phyloP scores from a whole-genome alignment of 2,888 invertebrate genomes.

The Blastobasis adustella region DNA sequence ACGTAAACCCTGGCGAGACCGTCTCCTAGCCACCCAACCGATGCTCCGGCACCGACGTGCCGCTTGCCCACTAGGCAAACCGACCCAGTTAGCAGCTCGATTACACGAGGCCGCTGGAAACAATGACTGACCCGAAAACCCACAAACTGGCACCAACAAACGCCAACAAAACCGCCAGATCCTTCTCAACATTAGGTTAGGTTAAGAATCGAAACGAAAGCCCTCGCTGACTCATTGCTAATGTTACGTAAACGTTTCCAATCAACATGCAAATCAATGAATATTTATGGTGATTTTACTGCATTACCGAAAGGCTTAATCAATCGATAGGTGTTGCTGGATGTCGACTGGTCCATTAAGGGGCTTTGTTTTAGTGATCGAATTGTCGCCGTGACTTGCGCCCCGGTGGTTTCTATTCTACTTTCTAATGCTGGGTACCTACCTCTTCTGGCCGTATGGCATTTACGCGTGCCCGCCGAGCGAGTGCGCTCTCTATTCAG shows the following conservation, averaged over 20 bases:
- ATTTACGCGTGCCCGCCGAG: slow-evolving; percentile 45
- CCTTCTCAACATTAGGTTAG: no score
- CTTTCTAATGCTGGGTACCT: slow-evolving; percentile 46
- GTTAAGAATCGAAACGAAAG: no score
- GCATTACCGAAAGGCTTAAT: slow-evolving; percentile 5
- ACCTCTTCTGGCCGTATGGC: slow-evolving; percentile 28
- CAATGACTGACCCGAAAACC: slow-evolving; percentile 28
- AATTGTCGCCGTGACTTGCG: slow-evolving; percentile 31
- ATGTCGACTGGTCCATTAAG: slow-evolving; percentile 9
- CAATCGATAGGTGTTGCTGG: slow-evolving; percentile 2
- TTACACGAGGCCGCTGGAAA: slow-evolving; percentile 24
- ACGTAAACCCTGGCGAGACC: no score
- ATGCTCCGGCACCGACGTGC: no score
- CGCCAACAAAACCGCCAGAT: slow-evolving; percentile 3
- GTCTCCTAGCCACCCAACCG: no score
- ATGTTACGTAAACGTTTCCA: slow-evolving; percentile 16
- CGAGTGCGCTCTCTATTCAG: slow-evolving; percentile 38
- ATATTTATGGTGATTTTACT: slow-evolving; percentile 8
- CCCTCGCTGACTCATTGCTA: no score
- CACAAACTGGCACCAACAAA: slow-evolving; percentile 19
- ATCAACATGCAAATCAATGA: slow-evolving; percentile 19
- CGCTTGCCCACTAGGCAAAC: no score
- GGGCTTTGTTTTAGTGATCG: slow-evolving; percentile 15
- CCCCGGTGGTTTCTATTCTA: slow-evolving; percentile 40
- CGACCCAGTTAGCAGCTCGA: slow-evolving; percentile 12